A percentile compares a stretch with the other conserved stretches of the same genome.
Conservation (phyloP, 2,113 vertebrate genomes). For the Pedetes capensis region DNA sequence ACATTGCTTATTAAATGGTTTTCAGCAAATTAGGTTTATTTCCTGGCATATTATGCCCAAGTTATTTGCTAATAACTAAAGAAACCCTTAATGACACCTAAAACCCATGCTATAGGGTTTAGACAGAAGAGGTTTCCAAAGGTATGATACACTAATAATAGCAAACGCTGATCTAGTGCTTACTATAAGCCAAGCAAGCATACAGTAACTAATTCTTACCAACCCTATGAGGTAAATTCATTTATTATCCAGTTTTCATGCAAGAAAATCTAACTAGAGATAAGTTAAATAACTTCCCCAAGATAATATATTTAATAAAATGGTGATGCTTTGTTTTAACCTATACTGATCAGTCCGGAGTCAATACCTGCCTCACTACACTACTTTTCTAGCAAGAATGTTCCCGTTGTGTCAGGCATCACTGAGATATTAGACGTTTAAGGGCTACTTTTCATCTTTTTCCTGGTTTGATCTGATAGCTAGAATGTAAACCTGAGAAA, state of each 20-base stretch:
- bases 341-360: background rate
- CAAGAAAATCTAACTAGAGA: background rate
- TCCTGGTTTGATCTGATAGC: background rate
- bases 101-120: background rate
- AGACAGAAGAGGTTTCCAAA: conserved; percentile 19
- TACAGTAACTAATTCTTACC: background rate
- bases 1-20: background rate
- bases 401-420: background rate
- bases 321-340: background rate
- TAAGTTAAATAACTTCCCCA: background rate
- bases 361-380: background rate
- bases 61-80: background rate
- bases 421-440: background rate
- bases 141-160: background rate
- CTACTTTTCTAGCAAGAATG: background rate
- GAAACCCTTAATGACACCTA: background rate
- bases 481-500: background rate
- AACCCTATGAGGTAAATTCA: background rate
- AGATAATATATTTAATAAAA: background rate
- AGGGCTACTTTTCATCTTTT: background rate
- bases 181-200: background rate
- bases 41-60: background rate
- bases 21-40: background rate
- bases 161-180: background rate
- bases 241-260: background rate